Evolutionary conservation across 2,113 vertebrate species (phyloP), one percentile per base, ranked within the genome.

Genomic region (Picathartes gymnocephalus): DNA sequence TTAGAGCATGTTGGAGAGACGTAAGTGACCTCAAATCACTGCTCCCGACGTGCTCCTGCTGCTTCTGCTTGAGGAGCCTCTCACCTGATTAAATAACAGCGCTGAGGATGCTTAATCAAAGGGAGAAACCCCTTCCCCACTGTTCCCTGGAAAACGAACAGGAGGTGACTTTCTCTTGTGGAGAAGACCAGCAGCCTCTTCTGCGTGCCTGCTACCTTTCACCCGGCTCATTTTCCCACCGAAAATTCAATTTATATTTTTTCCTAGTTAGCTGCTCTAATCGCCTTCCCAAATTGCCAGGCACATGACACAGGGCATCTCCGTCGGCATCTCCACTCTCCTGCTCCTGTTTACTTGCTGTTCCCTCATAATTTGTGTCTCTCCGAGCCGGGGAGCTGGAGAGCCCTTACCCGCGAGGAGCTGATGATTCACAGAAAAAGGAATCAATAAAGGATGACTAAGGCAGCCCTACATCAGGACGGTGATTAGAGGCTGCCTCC

Each of bases 361-460:
- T 48, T 6, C 13, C n/a, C 73, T 9, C 35, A 79, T 74, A 74
- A 96, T 92, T 78, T 61, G 88, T 78, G 93, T 77, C 88, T 92
- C 82, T 93, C 80, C 5, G 5, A 95, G 79, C 45, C 8, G 16
- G 47, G 90, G 72, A 88, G 91, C 91, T 70, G 87, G 90, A 95
- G 93, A 91, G 90, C 90, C 68, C 64, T 93, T 94, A 90, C 92
- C 94, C 80, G 19, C 7, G 17, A 95, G 90, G 79, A 96, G 86
- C 74, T 78, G 95, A 96, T 97, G 95, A 96, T 88, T 96, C 94
- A 96, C 39, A 78, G 92, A 80, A 54, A 71, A 81, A 56, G 33
- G 88, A 96, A 94, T 97, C 92, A 83, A 93, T 93, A 96, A 81
- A 82, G 85, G 60, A 88, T 92, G 93, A 97, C 92, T 94, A 95